Percentiles rank a stretch among this genome's conserved stretches.
These are phyloP conservation scores for Sminthurinus aureus DNA, from an alignment of 2,888 invertebrate genomes.

Conservation along the genomic window DNA sequence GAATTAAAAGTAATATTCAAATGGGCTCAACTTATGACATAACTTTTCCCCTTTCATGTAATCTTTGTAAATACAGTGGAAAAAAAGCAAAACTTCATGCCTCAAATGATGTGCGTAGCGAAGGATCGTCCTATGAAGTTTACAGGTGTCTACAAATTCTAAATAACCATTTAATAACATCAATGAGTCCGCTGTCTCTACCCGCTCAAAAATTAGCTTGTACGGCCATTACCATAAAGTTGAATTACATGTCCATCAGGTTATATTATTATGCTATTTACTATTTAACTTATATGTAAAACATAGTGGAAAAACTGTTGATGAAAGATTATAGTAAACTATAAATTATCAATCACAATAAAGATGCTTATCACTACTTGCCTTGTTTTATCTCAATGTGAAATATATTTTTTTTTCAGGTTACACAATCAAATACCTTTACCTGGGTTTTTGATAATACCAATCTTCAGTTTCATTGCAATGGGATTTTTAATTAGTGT, in stretches of 20 bases:
- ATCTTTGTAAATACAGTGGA: background rate
- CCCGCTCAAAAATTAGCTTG: conserved; percentile 12
- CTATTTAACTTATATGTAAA: too few species aligned
- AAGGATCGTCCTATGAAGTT: background rate
- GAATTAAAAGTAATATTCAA: background rate
- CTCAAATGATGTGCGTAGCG: background rate
- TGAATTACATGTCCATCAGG: conserved; percentile 26
- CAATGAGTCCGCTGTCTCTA: background rate
- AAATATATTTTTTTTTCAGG: too few species aligned
- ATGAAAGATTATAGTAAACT: too few species aligned
- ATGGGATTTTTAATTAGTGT: conserved; percentile 3
- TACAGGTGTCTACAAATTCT: conserved; percentile 18
- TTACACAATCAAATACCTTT: background rate
- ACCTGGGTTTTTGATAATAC: background rate
- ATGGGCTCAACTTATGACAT: background rate
- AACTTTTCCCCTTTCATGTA: background rate
- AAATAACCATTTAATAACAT: background rate
- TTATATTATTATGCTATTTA: too few species aligned
- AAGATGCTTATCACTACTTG: too few species aligned
- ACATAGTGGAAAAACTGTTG: too few species aligned
- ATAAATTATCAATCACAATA: too few species aligned
- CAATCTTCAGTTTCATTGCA: background rate
- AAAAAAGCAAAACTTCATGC: background rate
- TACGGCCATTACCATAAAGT: background rate
- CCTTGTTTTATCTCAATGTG: too few species aligned